A percentile compares a stretch with the other conserved stretches of the same genome.
These are phyloP conservation scores for Belgica antarctica DNA, from an alignment of 2,888 invertebrate species.

Conservation along the genomic window DNA sequence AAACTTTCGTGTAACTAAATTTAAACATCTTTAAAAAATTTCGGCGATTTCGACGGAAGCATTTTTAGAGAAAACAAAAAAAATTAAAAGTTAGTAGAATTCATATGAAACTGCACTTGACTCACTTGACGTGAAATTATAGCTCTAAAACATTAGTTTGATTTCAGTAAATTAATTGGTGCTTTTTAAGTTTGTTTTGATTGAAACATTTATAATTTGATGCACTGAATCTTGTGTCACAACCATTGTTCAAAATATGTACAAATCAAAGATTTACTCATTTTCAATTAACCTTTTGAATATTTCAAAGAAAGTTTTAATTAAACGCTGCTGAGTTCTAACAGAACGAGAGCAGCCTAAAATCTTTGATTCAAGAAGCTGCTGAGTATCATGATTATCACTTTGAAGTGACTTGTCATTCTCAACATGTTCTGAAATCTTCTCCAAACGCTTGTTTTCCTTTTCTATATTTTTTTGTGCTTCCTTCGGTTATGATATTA, in stretches of 20 bases:
- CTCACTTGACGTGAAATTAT: too few species aligned
- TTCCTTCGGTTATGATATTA: not conserved
- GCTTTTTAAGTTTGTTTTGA: not conserved
- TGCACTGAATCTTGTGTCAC: not conserved
- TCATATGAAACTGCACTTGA: not conserved
- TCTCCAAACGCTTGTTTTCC: too few species aligned
- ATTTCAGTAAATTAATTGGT: not conserved
- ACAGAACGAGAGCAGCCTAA: too few species aligned
- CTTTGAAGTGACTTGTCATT: too few species aligned
- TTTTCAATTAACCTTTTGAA: not conserved
- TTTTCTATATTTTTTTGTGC: not conserved
- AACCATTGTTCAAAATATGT: too few species aligned
- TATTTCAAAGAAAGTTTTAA: not conserved
- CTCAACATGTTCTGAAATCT: too few species aligned
- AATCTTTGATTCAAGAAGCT: too few species aligned
- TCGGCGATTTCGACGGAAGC: not conserved
- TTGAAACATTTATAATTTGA: not conserved
- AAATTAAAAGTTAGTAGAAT: not conserved
- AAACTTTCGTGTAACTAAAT: not conserved
- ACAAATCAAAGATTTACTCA: not conserved
- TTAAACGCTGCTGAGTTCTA: not conserved
- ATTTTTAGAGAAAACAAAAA: not conserved
- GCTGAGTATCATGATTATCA: too few species aligned
- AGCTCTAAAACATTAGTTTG: too few species aligned
- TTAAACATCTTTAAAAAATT: not conserved